Percentiles rank a stretch among this genome's conserved stretches.
Evolutionary conservation across 2,888 invertebrate species (phyloP).

Genomic region (Drosophila peninsularis): DNA sequence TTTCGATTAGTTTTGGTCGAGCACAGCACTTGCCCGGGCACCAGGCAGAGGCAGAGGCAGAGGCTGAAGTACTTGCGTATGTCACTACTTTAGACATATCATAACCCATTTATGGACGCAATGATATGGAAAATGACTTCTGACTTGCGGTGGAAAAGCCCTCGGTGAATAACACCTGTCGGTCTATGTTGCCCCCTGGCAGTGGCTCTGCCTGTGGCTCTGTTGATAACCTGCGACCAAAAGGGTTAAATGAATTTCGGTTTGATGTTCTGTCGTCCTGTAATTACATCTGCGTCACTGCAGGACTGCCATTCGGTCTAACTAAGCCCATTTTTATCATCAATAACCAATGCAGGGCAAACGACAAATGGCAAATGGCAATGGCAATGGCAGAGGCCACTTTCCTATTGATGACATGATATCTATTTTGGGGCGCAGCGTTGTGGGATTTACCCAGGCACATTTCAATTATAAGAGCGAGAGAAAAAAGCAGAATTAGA

Average conservation of each 20-base stretch:
- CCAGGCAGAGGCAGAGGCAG: too few species aligned
- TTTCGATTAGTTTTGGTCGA: conserved; percentile 46
- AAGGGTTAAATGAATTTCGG: conserved; percentile 38
- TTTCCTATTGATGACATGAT: conserved; percentile 66
- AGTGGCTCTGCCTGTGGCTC: conserved; percentile 1
- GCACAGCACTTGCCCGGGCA: conserved; percentile 3
- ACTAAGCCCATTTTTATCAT: conserved; percentile 51
- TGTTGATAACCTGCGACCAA: conserved; percentile 30
- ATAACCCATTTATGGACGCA: conserved; percentile 20
- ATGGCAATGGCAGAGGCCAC: conserved; percentile 21
- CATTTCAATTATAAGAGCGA: conserved; percentile 65
- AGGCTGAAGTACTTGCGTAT: conserved; percentile 47
- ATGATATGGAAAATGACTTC: conserved; percentile 42
- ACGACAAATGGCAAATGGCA: conserved; percentile 20
- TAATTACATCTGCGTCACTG: conserved; percentile 49
- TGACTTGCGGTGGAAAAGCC: conserved; percentile 7
- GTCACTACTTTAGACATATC: conserved; percentile 40
- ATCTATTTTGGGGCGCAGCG: conserved; percentile 55
- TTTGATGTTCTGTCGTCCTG: conserved; percentile 9
- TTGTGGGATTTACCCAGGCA: conserved; percentile 59
- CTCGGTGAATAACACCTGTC: conserved; percentile 47
- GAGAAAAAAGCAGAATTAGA: conserved; percentile 59
- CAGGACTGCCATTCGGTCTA: conserved; percentile 11
- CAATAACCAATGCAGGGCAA: conserved; percentile 51
- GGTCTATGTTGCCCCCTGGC: conserved; percentile 3